Conservation (phyloP, 2,888 invertebrate species). For the Pseudanteris insignis region DNA sequence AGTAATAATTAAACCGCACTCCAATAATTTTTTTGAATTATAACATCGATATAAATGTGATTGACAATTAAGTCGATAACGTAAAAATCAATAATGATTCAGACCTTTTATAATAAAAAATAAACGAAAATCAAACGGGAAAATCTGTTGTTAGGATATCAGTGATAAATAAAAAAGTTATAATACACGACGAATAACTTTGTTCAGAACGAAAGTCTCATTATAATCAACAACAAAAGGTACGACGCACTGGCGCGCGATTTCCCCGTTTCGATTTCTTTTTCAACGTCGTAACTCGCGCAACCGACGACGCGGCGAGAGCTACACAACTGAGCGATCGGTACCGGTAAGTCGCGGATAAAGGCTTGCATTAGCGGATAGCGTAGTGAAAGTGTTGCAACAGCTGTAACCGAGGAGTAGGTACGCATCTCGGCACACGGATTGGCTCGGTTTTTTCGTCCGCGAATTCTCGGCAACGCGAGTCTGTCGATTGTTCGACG, state of each 20-base stretch:
- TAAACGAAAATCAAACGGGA: too few species aligned
- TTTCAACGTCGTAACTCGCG: not conserved
- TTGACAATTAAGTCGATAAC: too few species aligned
- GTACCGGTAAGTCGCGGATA: constrained; percentile 31
- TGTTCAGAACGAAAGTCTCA: not conserved
- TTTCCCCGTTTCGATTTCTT: not conserved
- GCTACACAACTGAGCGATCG: constrained; percentile 36
- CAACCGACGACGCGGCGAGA: constrained; percentile 15
- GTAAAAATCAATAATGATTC: too few species aligned
- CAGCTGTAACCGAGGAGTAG: constrained; percentile 24
- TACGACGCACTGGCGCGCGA: too few species aligned
- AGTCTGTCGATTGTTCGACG: constrained; percentile 14
- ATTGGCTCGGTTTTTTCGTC: constrained; percentile 22
- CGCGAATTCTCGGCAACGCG: constrained; percentile 29
- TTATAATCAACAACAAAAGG: too few species aligned
- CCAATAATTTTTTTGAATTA: too few species aligned
- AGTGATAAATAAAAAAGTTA: too few species aligned
- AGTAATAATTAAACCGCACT: too few species aligned
- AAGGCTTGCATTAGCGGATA: constrained; percentile 41
- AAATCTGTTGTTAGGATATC: too few species aligned
- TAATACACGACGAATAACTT: too few species aligned
- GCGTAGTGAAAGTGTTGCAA: constrained; percentile 43
- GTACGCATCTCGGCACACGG: constrained; percentile 34
- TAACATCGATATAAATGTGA: too few species aligned
- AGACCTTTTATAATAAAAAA: too few species aligned